These are phyloP conservation scores for Yponomeuta malinellus DNA, from an alignment of 2,888 invertebrate genomes.

Conservation along the genomic window DNA sequence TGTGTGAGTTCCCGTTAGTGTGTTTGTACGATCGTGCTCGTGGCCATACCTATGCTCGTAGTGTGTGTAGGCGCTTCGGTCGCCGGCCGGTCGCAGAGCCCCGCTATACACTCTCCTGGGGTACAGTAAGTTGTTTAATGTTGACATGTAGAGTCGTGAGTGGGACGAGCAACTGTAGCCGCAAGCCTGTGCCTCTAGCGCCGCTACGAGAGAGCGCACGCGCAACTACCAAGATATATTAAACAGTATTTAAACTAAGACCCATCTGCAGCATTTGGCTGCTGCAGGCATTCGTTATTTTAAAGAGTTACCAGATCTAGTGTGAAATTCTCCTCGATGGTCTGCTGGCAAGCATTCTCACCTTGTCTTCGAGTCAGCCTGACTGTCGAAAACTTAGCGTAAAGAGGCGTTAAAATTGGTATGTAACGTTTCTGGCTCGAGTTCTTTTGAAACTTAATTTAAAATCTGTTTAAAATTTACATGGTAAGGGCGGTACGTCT, in stretches of 20 bases:
- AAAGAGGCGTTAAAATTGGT: too few relatives aligned
- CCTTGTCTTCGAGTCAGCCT: too few relatives aligned
- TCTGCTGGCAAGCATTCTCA: too few relatives aligned
- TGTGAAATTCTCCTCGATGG: too few relatives aligned
- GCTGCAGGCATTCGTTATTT: neutral
- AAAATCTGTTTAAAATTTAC: neutral
- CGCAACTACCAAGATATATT: neutral
- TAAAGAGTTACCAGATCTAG: neutral
- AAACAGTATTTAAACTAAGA: neutral
- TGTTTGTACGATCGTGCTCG: neutral
- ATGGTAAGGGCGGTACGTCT: neutral
- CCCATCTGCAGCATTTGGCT: neutral
- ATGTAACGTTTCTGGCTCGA: neutral
- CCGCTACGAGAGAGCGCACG: neutral
- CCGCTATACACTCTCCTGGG: neutral
- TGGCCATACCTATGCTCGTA: neutral
- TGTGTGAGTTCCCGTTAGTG: neutral
- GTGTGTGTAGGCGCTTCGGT: neutral
- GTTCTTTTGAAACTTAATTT: neutral
- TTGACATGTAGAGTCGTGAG: neutral
- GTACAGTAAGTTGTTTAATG: neutral
- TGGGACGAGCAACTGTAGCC: neutral
- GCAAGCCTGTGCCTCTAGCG: neutral
- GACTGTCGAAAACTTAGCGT: too few relatives aligned
- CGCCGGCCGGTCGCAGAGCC: slow-evolving; percentile 4